Percentiles rank a stretch among this genome's conserved stretches.
phyloP scores from a whole-genome alignment of 2,888 invertebrate genomes.

The Tachina fera region DNA sequence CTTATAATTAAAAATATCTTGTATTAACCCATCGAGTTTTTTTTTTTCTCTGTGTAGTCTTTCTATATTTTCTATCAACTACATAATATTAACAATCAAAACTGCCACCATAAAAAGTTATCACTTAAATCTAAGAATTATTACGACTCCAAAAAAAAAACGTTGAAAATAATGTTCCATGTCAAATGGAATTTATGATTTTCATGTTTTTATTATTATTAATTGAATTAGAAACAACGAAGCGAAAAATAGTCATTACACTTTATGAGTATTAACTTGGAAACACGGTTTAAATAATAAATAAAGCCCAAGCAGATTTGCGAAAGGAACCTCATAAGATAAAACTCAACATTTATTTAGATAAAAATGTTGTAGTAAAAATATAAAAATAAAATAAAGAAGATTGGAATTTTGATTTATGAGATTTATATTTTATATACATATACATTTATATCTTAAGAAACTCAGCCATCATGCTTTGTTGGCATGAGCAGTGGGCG shows the following conservation, averaged over 20 bases:
- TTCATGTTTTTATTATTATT: slow-evolving; percentile 47
- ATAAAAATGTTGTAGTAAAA: slow-evolving; percentile 23
- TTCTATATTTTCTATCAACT: slow-evolving; percentile 16
- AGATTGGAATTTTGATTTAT: slow-evolving; percentile 45
- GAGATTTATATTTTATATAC: not conserved
- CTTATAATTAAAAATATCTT: too few species aligned
- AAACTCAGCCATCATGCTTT: not conserved
- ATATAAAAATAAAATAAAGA: slow-evolving; percentile 24
- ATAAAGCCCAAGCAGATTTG: slow-evolving; percentile 30
- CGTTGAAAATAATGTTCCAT: slow-evolving; percentile 42
- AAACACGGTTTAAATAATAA: slow-evolving; percentile 38
- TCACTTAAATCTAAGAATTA: slow-evolving; percentile 29
- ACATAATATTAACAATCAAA: slow-evolving; percentile 32
- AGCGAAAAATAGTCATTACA: slow-evolving; percentile 34
- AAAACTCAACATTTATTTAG: slow-evolving; percentile 47
- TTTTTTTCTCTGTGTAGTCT: not conserved
- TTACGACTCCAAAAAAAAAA: slow-evolving; percentile 24
- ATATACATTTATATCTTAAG: not conserved
- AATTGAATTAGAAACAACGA: slow-evolving; percentile 56
- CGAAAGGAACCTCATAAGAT: slow-evolving; percentile 16
- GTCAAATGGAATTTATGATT: slow-evolving; percentile 52
- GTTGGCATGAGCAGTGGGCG: not conserved
- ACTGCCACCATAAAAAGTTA: slow-evolving; percentile 45
- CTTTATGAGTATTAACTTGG: slow-evolving; percentile 44
- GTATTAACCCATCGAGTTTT: too few species aligned